phyloP scores from a whole-genome alignment of 2,113 vertebrate genomes.

The Amblyornis subalaris region DNA sequence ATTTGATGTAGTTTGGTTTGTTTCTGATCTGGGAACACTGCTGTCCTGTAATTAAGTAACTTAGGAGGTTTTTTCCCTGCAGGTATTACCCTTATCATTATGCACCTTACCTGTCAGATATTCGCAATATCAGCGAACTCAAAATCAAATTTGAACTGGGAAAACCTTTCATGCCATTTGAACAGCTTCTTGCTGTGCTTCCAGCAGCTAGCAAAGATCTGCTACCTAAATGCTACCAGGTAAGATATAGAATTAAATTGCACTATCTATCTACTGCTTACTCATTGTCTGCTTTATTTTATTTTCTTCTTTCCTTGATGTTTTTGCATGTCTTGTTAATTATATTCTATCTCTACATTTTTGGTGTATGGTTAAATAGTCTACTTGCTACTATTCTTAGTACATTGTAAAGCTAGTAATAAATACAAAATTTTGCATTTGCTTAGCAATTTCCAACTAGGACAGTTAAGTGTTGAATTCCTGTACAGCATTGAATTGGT shows the following conservation, averaged over 20 bases:
- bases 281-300: not conserved
- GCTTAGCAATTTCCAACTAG: not conserved
- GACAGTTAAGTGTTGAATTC: not conserved
- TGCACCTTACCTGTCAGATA: slow-evolving; percentile 94
- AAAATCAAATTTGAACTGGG: slow-evolving; percentile 86
- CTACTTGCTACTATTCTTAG: not conserved
- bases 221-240: slow-evolving; percentile 89
- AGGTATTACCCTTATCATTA: slow-evolving; percentile 98
- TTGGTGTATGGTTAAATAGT: not conserved
- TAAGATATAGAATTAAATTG: slow-evolving; percentile 46
- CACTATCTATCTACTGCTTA: not conserved
- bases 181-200: slow-evolving; percentile 93
- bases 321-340: not conserved
- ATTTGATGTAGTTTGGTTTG: not conserved
- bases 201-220: slow-evolving; percentile 94
- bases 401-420: not conserved
- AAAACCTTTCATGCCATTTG: slow-evolving; percentile 94
- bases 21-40: not conserved
- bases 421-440: not conserved
- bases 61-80: not conserved
- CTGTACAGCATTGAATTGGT: not conserved
- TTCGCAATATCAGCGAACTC: slow-evolving; percentile 81
- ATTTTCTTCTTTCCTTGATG: not conserved
- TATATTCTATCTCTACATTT: not conserved
- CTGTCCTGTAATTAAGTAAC: not conserved